Base-by-base conservation (phyloP, 2,888 invertebrate species). In the Branchipolynoe longqiensis region DNA sequence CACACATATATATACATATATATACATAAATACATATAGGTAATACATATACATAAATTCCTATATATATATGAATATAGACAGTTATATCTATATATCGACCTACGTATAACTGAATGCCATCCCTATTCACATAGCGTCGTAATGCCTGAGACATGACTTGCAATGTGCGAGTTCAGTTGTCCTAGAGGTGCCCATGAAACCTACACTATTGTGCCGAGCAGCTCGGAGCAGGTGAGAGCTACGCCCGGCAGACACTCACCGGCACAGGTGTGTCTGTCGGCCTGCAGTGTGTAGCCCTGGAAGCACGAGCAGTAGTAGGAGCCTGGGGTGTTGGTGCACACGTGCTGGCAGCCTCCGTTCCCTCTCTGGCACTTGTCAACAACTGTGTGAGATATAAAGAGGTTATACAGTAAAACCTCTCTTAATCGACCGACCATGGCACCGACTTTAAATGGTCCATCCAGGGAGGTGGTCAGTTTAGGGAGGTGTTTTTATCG, bases 311-410 rank as follows among this genome's bases (percentile, higher is more conserved):
- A 78, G 78, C 78, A 78, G 54, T 78, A 78, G 54, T 78, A 78
- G 28, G 78, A 78, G 18, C 78, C 78, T 8, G 78, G 78, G 36
- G 28, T 54, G 83, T 83, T 73, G 31, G 82, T 81, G 82, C 88
- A 88, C 25, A 36, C 38, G 48, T 87, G 86, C n/a, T 87, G 83
- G 38, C 88, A 88, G 4, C 88, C 87, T 2, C 85, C 88, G 33
- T 87, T 86, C 28, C 86, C 38, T 14, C 78, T 48, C 38, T 54
- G 31, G 78, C 88, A 88, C n/a, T 54, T 58, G 40, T 87, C 86
- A 3, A 73, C 38, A 22, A 84, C 87, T 87, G 83, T 2, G 56
- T 14, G 4, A 58, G 4, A n/a, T 4, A n/a, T n/a, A 58, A 58
- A n/a, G n/a, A n/a, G n/a, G n/a, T n/a, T n/a, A n/a, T n/a, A n/a